Evolutionary conservation across 2,888 invertebrate species (phyloP).

Genomic region (Cheilosia urbana): DNA sequence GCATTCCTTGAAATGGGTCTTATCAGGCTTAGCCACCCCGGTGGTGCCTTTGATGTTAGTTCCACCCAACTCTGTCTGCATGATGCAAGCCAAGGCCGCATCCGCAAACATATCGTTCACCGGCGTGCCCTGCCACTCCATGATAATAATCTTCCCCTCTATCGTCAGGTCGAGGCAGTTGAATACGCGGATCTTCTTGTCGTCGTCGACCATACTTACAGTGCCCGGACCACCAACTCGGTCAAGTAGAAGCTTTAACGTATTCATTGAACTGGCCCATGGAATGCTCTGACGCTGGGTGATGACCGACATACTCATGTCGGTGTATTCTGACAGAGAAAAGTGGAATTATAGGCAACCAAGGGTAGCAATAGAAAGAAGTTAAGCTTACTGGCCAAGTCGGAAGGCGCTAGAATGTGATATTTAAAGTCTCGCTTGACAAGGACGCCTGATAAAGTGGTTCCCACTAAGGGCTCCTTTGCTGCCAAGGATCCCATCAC

Average conservation of each 20-base stretch:
- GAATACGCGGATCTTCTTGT: constrained; percentile 92
- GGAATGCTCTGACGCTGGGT: constrained; percentile 96
- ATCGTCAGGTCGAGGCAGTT: constrained; percentile 92
- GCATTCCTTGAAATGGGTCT: constrained; percentile 93
- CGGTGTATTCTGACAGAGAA: constrained; percentile 90
- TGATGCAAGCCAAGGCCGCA: constrained; percentile 93
- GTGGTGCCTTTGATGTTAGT: constrained; percentile 86
- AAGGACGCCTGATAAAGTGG: constrained; percentile 94
- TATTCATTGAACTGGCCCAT: constrained; percentile 87
- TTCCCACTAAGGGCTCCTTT: constrained; percentile 90
- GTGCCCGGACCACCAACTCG: constrained; percentile 89
- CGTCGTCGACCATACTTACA: constrained; percentile 88
- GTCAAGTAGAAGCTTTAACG: constrained; percentile 90
- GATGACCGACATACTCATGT: constrained; percentile 96
- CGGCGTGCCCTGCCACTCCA: constrained; percentile 98
- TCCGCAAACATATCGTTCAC: constrained; percentile 99
- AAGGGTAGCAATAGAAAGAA: not conserved
- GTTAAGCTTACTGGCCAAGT: constrained; percentile 88
- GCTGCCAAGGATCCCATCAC: constrained; percentile 97
- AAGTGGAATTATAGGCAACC: not conserved
- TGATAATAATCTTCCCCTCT: constrained; percentile 91
- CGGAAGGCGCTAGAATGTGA: constrained; percentile 95
- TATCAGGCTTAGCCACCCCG: constrained; percentile 90
- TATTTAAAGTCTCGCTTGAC: constrained; percentile 99
- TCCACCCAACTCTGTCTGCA: constrained; percentile 91